phyloP scores from a whole-genome alignment of 2,113 vertebrate species.

The Eudyptes chrysolophus region DNA sequence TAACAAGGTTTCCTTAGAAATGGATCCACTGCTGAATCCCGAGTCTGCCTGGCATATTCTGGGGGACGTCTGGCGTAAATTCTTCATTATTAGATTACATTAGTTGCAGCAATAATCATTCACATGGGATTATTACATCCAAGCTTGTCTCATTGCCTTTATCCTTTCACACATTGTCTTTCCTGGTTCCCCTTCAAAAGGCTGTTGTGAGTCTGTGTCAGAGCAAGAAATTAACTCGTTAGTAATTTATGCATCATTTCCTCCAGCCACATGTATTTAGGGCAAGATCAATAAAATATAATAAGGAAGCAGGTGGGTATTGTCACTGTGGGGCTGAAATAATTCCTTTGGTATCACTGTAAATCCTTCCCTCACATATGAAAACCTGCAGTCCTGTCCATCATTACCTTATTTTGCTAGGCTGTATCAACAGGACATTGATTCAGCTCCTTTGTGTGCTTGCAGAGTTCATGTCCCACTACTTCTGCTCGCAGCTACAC shows the following conservation, averaged over 20 bases:
- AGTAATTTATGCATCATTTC: constrained; percentile 65
- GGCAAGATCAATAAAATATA: constrained; percentile 56
- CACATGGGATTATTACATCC: constrained; percentile 64
- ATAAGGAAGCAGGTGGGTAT: constrained; percentile 23
- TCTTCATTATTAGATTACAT: constrained; percentile 68
- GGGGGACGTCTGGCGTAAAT: constrained; percentile 62
- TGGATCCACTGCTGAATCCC: constrained; percentile 21
- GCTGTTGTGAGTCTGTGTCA: constrained; percentile 20
- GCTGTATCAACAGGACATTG: not conserved
- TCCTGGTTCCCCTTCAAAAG: constrained; percentile 46
- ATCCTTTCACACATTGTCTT: constrained; percentile 67
- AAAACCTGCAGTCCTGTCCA: not conserved
- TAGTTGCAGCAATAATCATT: constrained; percentile 65
- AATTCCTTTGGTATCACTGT: constrained; percentile 50
- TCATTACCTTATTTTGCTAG: not conserved
- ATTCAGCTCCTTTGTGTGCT: not conserved
- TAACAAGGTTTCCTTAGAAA: constrained; percentile 58
- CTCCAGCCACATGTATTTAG: constrained; percentile 57
- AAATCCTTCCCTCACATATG: constrained; percentile 1
- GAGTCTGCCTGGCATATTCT: constrained; percentile 38
- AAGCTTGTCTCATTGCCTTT: constrained; percentile 61
- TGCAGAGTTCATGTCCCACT: not conserved
- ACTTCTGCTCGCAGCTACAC: not conserved
- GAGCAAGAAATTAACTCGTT: constrained; percentile 63
- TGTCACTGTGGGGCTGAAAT: constrained; percentile 31